phyloP scores from a whole-genome alignment of 2,797 vertebrate genomes.

The Rhyacichthys aspro region DNA sequence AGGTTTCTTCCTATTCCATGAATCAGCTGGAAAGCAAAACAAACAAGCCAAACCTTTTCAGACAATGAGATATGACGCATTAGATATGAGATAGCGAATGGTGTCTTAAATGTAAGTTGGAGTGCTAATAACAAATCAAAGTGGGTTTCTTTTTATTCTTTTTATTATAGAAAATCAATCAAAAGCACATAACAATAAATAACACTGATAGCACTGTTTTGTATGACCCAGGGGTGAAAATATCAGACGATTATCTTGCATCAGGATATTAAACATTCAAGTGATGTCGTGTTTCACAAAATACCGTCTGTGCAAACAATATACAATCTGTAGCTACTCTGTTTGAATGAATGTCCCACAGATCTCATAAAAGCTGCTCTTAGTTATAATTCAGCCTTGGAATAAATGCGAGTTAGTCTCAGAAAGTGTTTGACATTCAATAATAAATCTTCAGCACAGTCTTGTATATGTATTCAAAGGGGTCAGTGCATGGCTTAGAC shows the following conservation, averaged over 20 bases:
- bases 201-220: slow-evolving; percentile 51
- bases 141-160: slow-evolving; percentile 2
- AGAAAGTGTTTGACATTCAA: neutral
- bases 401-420: neutral
- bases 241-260: slow-evolving; percentile 15
- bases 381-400: neutral
- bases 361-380: neutral
- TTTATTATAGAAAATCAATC: slow-evolving; percentile 73
- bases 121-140: neutral
- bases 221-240: slow-evolving; percentile 22
- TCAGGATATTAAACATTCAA: slow-evolving; percentile 27
- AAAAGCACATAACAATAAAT: slow-evolving; percentile 72
- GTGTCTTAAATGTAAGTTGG: neutral
- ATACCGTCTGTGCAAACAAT: neutral
- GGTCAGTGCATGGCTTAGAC: neutral
- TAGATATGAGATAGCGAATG: too few species aligned
- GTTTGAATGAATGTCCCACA: too few species aligned
- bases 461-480: too few species aligned
- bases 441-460: neutral
- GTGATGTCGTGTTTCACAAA: neutral
- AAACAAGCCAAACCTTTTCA: neutral
- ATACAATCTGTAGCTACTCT: neutral
- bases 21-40: neutral
- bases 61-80: neutral
- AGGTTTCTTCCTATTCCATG: slow-evolving; percentile 19